Evolutionary conservation across 2,797 vertebrate genomes (phyloP), one percentile per base, ranked within the genome.

Genomic region (Eulemur coronatus): DNA sequence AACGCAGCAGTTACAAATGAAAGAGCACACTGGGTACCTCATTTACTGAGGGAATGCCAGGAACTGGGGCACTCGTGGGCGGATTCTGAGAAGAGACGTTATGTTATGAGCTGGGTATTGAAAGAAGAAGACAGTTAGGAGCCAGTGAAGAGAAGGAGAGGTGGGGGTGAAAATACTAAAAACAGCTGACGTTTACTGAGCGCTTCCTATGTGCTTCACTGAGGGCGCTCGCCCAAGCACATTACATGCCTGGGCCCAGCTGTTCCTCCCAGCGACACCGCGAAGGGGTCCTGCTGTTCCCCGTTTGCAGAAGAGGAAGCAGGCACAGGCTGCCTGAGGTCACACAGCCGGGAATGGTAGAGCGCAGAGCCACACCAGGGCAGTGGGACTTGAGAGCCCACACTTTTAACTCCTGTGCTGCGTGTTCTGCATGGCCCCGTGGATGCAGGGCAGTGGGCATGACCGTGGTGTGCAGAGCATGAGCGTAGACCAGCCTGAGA

Each of bases 361-460:
- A 72, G 28, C 26, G 48, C 2, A n/a, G 63, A 35, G 70, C 63
- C 76, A n/a, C 22, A 1, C 43, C 46, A 10, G 3, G 7, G 46
- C 50, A 4, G 12, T 38, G 33, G 14, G 38, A 81, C 65, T 17
- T 0, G 4, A 20, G 15, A 17, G 38, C 57, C 69, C 43, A 1
- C 3, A 0, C 15, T 57, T 1, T 24, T 2, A 35, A 18, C n/a
- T 72, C 65, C 11, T 43, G 1, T 1, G 1, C 5, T 4, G 11
- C 15, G 2, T 14, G 24, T 14, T 24, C n/a, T 91, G 35, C 4
- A 0, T 1, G 30, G 55, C 28, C 26, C 89, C 26, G 30, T 4
- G 46, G 20, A 28, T 52, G 35, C 38, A 18, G 4, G 5, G 65
- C 82, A 0, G 10, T 5, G 26, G 57, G 57, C 22, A 15, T 22